Evolutionary conservation across 64 coral and sea anemone genomes (phyloP), one percentile per base, ranked within the genome.

Genomic region (Stichodactyla mertensii): DNA sequence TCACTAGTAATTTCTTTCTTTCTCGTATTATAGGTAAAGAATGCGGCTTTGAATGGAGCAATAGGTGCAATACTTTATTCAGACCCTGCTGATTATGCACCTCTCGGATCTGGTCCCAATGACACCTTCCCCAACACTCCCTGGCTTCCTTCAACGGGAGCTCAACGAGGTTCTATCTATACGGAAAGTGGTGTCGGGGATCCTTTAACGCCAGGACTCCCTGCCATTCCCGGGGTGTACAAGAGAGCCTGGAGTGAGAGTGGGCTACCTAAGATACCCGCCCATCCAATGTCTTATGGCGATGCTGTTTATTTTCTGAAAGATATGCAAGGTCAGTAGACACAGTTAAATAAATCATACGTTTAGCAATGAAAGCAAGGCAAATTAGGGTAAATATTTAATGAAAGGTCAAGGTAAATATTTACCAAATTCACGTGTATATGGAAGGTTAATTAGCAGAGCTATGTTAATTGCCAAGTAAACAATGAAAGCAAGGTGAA

Each of bases 241-340:
- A 88, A 91, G 24, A 89, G 92, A 26, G 16, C 82, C 9, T 28
- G 28, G 54, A 78, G 85, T 28, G 71, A 92, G 14, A 87, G 91
- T 15, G 91, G 87, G 51, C 16, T 97, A 13, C 94, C 94, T 0
- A 84, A 78, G 16, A 97, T 97, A 57, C 94, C 94, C 13, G 88
- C 94, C 10, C 94, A 97, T 9, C 88, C 94, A 57, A 93, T 97
- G 69, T 92, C 91, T 13, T 97, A 97, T 20, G 94, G 86, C 6
- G 91, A 92, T 36, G 94, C 94, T 27, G 77, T 93, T 36, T 20
- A 70, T 16, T 90, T 97, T 55, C 91, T 97, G 4, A 61, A 7
- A 15, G 71, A 84, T 27, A 90, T 97, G 11, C 31, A 54, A 88
- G 93, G 93, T 94, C 69, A 77, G 83, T 60, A 55, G 14, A 6